phyloP scores from a whole-genome alignment of 2,797 vertebrate genomes.

The Pantherophis vulpinus region DNA sequence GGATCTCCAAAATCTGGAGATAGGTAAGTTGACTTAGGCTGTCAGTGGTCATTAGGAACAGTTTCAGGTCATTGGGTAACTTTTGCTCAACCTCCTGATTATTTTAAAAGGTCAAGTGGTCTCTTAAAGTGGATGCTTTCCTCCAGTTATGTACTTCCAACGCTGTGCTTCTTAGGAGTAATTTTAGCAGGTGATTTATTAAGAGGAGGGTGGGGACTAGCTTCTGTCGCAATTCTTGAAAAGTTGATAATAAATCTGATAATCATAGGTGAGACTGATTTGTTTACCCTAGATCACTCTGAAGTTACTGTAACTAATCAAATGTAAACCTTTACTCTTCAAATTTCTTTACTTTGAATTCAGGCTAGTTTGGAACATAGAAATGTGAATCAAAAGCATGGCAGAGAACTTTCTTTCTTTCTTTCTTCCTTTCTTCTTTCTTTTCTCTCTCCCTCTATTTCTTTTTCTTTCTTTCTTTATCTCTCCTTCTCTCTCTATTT shows the following conservation, averaged over 20 bases:
- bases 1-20: background rate
- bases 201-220: slow-evolving; percentile 48
- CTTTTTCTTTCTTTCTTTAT: background rate
- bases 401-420: slow-evolving; percentile 38
- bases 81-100: slow-evolving; percentile 6
- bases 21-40: background rate
- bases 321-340: slow-evolving; percentile 51
- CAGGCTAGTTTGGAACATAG: slow-evolving; percentile 21
- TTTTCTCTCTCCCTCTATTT: background rate
- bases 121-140: slow-evolving; percentile 37
- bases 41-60: background rate
- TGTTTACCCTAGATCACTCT: slow-evolving; percentile 41
- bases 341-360: slow-evolving; percentile 3
- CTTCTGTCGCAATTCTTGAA: slow-evolving; percentile 52
- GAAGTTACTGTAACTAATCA: slow-evolving; percentile 43
- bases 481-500: no score
- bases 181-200: slow-evolving; percentile 68
- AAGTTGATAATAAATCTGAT: slow-evolving; percentile 67
- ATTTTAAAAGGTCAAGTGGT: slow-evolving; percentile 38
- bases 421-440: slow-evolving; percentile 8
- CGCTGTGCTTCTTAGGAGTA: slow-evolving; percentile 51
- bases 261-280: slow-evolving; percentile 60
- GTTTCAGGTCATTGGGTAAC: background rate
- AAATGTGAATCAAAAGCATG: background rate
- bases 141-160: slow-evolving; percentile 52